These are phyloP conservation scores for Huso huso DNA, from an alignment of 2,797 vertebrate species.

Conservation along the genomic window DNA sequence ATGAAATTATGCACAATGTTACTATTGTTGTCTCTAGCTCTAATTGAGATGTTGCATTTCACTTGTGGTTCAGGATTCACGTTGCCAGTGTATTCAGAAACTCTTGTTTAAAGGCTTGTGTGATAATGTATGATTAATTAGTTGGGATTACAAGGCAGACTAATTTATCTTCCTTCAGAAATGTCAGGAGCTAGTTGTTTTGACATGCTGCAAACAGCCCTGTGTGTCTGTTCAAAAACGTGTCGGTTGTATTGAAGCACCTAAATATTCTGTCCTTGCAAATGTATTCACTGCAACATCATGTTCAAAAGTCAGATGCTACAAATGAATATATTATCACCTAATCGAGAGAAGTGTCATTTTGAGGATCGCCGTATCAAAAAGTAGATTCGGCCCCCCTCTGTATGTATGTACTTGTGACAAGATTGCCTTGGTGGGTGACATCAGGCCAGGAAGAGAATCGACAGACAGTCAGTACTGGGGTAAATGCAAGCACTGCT, in stretches of 20 bases:
- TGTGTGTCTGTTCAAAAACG: neutral
- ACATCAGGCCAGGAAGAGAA: no score
- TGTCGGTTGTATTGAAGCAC: neutral
- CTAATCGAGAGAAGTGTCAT: no score
- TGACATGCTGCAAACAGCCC: conserved; percentile 21
- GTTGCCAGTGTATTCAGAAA: neutral
- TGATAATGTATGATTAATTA: conserved; percentile 23
- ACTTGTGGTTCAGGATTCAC: neutral
- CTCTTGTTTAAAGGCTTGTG: conserved; percentile 21
- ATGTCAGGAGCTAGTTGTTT: neutral
- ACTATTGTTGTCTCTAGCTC: neutral
- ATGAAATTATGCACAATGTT: neutral
- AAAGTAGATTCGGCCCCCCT: no score
- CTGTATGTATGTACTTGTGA: no score
- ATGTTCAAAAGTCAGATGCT: neutral
- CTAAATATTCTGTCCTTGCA: neutral
- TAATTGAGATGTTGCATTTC: conserved; percentile 1
- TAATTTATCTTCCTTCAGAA: conserved; percentile 13
- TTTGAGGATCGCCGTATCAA: no score
- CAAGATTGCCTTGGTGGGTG: no score
- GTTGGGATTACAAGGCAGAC: conserved; percentile 14
- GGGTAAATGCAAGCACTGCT: no score
- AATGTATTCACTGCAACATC: neutral
- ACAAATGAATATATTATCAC: neutral
- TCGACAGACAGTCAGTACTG: no score